Evolutionary conservation across 2,888 invertebrate species (phyloP).

Genomic region (Stenotaenia linearis): DNA sequence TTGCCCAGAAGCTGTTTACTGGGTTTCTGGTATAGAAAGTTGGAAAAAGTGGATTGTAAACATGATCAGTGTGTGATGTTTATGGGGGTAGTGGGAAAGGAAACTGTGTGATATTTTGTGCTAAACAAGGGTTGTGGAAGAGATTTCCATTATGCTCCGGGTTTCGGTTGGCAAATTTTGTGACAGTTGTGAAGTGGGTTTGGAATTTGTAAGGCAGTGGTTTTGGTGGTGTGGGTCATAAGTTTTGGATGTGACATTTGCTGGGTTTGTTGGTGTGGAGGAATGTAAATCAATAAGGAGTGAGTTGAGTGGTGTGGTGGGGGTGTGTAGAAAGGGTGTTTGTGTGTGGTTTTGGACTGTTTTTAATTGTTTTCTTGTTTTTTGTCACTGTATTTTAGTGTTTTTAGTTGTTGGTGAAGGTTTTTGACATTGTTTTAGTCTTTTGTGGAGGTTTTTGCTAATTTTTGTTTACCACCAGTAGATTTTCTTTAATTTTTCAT

Average conservation of each 20-base stretch:
- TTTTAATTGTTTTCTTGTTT: too few relatives aligned
- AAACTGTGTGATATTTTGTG: neutral
- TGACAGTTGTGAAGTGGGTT: neutral
- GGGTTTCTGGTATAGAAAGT: neutral
- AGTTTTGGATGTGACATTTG: neutral
- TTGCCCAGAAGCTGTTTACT: neutral
- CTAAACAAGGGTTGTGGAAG: neutral
- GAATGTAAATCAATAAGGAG: too few relatives aligned
- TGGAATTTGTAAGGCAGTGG: neutral
- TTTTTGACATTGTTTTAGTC: too few relatives aligned
- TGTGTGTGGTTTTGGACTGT: too few relatives aligned
- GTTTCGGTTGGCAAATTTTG: slow-evolving; percentile 1
- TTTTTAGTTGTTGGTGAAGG: too few relatives aligned
- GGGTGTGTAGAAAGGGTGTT: too few relatives aligned
- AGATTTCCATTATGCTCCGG: neutral
- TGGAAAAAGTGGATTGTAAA: neutral
- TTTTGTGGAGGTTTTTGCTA: too few relatives aligned
- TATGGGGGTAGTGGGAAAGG: neutral
- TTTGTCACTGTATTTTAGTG: too few relatives aligned
- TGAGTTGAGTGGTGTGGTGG: too few relatives aligned
- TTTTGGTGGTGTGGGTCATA: neutral
- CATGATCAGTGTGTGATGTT: neutral
- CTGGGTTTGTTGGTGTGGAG: too few relatives aligned
- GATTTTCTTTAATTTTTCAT: too few relatives aligned
- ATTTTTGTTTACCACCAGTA: too few relatives aligned